These are phyloP conservation scores for Sinopyrophorus schimmeli DNA, from an alignment of 2,888 invertebrate genomes.

Conservation along the genomic window DNA sequence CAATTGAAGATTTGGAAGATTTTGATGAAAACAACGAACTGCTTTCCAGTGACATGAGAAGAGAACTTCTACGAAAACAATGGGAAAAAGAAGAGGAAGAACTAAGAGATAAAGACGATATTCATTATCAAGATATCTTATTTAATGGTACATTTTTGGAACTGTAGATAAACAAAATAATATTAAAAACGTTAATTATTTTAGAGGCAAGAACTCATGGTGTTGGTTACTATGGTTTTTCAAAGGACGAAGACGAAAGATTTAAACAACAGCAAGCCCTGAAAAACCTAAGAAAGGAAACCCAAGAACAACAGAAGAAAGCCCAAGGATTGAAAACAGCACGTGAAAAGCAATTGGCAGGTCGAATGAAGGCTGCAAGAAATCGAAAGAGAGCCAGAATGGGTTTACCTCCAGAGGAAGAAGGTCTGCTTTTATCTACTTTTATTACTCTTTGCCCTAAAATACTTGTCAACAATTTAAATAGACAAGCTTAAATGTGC, in stretches of 20 bases:
- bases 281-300: conserved; percentile 70
- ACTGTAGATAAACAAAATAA: conserved; percentile 3
- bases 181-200: too few species aligned
- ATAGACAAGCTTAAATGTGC: too few species aligned
- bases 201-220: conserved; percentile 90
- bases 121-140: conserved; percentile 91
- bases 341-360: conserved; percentile 69
- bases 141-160: conserved; percentile 71
- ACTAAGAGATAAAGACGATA: conserved; percentile 69
- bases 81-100: conserved; percentile 87
- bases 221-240: conserved; percentile 89
- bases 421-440: conserved; percentile 18
- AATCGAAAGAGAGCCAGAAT: conserved; percentile 73
- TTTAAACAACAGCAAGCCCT: conserved; percentile 80
- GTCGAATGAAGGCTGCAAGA: conserved; percentile 72
- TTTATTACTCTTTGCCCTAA: conserved; percentile 16
- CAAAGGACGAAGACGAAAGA: conserved; percentile 80
- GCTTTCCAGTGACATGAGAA: conserved; percentile 60
- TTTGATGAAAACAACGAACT: conserved; percentile 53
- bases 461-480: too few species aligned
- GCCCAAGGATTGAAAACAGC: conserved; percentile 64
- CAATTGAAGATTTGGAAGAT: conserved; percentile 22
- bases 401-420: conserved; percentile 66
- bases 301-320: conserved; percentile 67
- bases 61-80: conserved; percentile 74